A percentile compares a stretch with the other conserved stretches of the same genome.
Conservation (phyloP, 1,140 invertebrate species). For the Bombus soroeensis region DNA sequence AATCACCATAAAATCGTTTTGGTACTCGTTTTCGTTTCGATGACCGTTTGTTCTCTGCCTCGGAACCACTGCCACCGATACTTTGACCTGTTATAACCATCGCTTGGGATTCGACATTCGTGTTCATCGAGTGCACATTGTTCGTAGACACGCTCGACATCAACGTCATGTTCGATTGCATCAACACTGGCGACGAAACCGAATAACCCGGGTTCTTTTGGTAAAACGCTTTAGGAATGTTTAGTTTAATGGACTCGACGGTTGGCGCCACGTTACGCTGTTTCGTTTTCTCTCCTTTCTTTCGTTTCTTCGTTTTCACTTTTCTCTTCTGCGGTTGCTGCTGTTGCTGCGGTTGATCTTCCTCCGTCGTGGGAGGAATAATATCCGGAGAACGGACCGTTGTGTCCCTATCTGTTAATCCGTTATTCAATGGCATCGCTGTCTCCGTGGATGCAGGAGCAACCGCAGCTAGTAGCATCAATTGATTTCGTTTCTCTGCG, state of each 20-base stretch:
- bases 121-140: slow-evolving; percentile 25
- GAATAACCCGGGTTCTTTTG: slow-evolving; percentile 68
- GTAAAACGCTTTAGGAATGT: slow-evolving; percentile 80
- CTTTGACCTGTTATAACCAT: slow-evolving; percentile 53
- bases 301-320: slow-evolving; percentile 84
- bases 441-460: slow-evolving; percentile 69
- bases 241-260: slow-evolving; percentile 78
- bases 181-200: slow-evolving; percentile 45
- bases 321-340: slow-evolving; percentile 79
- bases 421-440: slow-evolving; percentile 83
- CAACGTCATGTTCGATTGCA: slow-evolving; percentile 56
- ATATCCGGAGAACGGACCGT: slow-evolving; percentile 41
- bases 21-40: slow-evolving; percentile 90
- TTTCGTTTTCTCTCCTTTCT: slow-evolving; percentile 75
- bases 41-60: slow-evolving; percentile 86
- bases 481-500: slow-evolving; percentile 88
- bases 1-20: slow-evolving; percentile 93
- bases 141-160: slow-evolving; percentile 53
- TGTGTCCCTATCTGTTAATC: slow-evolving; percentile 78
- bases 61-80: slow-evolving; percentile 68
- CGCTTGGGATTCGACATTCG: slow-evolving; percentile 7
- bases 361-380: not conserved
- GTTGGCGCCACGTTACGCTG: slow-evolving; percentile 60
- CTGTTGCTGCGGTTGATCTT: slow-evolving; percentile 48
- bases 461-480: slow-evolving; percentile 84